Conservation (phyloP, 2,113 vertebrate genomes). For the Uria lomvia region DNA sequence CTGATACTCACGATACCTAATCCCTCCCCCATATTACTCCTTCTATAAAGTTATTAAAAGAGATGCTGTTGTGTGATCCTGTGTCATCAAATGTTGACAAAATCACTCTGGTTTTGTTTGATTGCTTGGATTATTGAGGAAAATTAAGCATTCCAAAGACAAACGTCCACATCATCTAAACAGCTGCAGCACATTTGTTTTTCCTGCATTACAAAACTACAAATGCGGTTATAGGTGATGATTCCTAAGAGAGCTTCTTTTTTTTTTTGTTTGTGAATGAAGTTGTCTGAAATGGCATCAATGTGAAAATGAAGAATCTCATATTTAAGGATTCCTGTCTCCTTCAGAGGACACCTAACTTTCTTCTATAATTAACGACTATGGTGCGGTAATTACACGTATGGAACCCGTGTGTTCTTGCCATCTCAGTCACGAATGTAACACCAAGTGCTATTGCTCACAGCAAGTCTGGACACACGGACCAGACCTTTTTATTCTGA, state of each 20-base stretch:
- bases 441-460: background rate
- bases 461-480: background rate
- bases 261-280: background rate
- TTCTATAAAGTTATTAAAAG: background rate
- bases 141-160: background rate
- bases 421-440: background rate
- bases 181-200: background rate
- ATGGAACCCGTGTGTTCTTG: background rate
- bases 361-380: constrained; percentile 2
- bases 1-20: background rate
- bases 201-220: background rate
- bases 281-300: background rate
- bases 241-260: background rate
- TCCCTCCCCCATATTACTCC: background rate
- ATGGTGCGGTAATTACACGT: background rate
- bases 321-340: background rate
- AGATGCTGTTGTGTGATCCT: background rate
- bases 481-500: background rate
- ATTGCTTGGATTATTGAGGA: background rate
- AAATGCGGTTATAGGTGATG: background rate
- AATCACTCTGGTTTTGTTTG: background rate
- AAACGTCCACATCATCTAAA: background rate
- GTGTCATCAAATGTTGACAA: background rate
- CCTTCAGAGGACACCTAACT: background rate
- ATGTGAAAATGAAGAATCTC: background rate